These are phyloP conservation scores for Microctenopoma steveboyesi DNA, from an alignment of 2,797 vertebrate species.

Conservation along the genomic window DNA sequence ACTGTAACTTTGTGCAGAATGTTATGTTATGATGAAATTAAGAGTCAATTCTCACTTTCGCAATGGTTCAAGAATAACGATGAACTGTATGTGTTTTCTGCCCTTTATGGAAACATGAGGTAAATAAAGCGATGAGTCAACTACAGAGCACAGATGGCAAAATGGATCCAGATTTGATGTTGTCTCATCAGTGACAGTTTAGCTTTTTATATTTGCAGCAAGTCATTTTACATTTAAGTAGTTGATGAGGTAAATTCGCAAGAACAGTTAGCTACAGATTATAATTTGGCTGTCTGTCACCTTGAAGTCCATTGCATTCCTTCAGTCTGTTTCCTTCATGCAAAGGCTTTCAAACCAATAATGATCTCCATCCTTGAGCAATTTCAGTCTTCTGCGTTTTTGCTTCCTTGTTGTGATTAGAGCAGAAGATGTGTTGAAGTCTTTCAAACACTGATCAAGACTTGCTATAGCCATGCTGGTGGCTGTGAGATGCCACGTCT, in stretches of 20 bases:
- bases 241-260: background rate
- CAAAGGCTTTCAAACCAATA: background rate
- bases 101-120: no score
- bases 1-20: conserved; percentile 31
- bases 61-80: conserved; percentile 4
- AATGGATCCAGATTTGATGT: background rate
- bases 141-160: no score
- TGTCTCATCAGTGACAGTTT: background rate
- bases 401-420: no score
- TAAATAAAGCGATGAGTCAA: background rate
- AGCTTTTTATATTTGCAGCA: background rate
- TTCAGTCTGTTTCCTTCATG: background rate
- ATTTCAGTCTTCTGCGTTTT: background rate
- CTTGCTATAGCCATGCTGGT: no score
- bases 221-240: background rate
- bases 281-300: background rate
- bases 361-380: background rate
- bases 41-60: conserved; percentile 29
- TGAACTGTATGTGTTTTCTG: conserved; percentile 1
- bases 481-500: no score
- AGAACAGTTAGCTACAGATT: background rate
- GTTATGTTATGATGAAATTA: conserved; percentile 61
- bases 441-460: no score
- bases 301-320: background rate
- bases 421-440: no score